Base-by-base conservation (phyloP, 2,888 invertebrate species). In the Zygogramma bicolorata region DNA sequence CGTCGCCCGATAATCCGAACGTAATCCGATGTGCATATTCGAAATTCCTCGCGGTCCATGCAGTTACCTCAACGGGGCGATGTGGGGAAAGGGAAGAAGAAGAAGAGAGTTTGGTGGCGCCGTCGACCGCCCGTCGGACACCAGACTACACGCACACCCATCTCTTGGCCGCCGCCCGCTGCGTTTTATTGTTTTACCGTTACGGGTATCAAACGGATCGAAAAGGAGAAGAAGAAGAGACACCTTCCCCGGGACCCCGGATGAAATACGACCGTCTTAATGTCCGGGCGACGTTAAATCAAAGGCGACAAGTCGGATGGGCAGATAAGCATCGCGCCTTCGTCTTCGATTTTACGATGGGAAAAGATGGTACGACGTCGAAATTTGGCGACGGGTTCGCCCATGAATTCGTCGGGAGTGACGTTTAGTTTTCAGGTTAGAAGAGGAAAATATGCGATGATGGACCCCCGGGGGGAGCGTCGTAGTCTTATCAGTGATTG, bases 161-260 rank as follows among this genome's bases (percentile, higher is more conserved):
- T 63, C 82, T n/a, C n/a, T n/a, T n/a, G n/a, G n/a, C n/a, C n/a
- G 81, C 84, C 84, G 84, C 86, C 86, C 84, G 86, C 83, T 84
- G 87, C 82, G 86, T 86, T 86, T 87, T 86, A 87, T 87, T 86
- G 87, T 87, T 86, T 87, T 86, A 86, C 86, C 86, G 86, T 86
- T 86, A 85, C 84, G 82, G 84, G 85, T 85, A 85, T 77, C 73
- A 74, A 73, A 71, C 65, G 66, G 68, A 73, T 49, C 53, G 71
- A 70, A 70, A 58, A 63, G 53, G 34, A 63, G 59, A 63, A 65
- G 66, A 67, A 58, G 61, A 70, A 70, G 60, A 69, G 59, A 62
- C 65, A 61, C 60, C 67, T 62, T 70, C 62, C 69, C 31, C 38
- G 65, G 42, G 42, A 53, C 42, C 46, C 42, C 53, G 53, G 27